A percentile compares a stretch with the other conserved stretches of the same genome.
Evolutionary conservation across 1,140 invertebrate species (phyloP).

Genomic region (Venturia canescens): DNA sequence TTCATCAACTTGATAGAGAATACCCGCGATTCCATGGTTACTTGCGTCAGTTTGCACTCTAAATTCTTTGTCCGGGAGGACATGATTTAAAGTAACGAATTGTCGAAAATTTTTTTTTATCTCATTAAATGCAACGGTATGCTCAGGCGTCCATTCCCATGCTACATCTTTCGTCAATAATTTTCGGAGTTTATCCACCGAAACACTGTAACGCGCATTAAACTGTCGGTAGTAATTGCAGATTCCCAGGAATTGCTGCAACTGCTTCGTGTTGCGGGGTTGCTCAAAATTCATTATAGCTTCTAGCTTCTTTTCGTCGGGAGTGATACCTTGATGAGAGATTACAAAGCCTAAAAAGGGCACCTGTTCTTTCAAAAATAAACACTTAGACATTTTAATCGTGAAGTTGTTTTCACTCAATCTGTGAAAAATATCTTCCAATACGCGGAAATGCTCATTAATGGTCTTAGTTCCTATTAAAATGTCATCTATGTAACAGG

Average conservation of each 20-base stretch:
- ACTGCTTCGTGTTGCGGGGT: not conserved
- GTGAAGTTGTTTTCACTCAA: slow-evolving; percentile 17
- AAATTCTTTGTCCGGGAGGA: not conserved
- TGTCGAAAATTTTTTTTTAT: not conserved
- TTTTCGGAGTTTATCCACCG: not conserved
- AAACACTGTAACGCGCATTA: not conserved
- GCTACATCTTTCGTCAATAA: not conserved
- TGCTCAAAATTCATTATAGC: not conserved
- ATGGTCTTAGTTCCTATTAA: not conserved
- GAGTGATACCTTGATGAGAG: not conserved
- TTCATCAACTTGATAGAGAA: too few species aligned
- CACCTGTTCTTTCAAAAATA: too few species aligned
- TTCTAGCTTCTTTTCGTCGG: not conserved
- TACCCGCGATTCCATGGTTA: not conserved
- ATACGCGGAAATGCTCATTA: not conserved
- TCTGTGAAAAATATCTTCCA: not conserved
- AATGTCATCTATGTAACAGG: slow-evolving; percentile 19
- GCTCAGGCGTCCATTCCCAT: not conserved
- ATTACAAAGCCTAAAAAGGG: not conserved
- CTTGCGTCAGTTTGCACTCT: not conserved
- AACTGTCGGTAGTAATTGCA: too few species aligned
- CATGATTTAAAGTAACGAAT: not conserved
- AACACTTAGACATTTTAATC: slow-evolving; percentile 10
- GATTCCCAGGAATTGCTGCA: not conserved
- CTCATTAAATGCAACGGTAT: not conserved